These are phyloP conservation scores for Pachycephala philippinensis DNA, from an alignment of 2,113 vertebrate genomes.

Conservation along the genomic window DNA sequence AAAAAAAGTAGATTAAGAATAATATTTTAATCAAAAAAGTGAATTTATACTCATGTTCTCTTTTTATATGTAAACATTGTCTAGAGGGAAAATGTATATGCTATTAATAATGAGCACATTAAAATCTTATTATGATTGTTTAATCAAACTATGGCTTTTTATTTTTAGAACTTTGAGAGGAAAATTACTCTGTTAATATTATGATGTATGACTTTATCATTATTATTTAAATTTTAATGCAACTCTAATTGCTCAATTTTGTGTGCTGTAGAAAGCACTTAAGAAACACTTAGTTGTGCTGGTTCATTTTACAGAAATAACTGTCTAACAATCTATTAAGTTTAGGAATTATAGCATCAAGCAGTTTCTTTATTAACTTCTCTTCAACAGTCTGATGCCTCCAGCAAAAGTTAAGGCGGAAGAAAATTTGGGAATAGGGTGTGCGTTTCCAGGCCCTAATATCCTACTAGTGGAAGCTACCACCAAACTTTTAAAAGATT, in stretches of 20 bases:
- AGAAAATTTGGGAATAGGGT: not conserved
- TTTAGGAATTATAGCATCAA: conserved; percentile 47
- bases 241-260: conserved; percentile 60
- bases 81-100: not conserved
- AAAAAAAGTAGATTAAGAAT: not conserved
- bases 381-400: not conserved
- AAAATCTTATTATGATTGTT: conserved; percentile 31
- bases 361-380: conserved; percentile 36
- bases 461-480: not conserved
- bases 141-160: conserved; percentile 40
- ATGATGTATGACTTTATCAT: conserved; percentile 53
- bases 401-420: not conserved
- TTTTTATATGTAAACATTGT: conserved; percentile 18
- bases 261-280: conserved; percentile 55
- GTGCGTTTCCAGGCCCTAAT: not conserved
- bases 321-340: conserved; percentile 55
- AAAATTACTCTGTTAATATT: conserved; percentile 61
- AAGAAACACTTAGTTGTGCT: conserved; percentile 58
- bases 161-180: conserved; percentile 31
- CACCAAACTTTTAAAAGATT: not conserved
- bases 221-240: conserved; percentile 66
- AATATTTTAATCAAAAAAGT: not conserved
- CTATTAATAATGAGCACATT: conserved; percentile 8
- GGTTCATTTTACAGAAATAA: conserved; percentile 56
- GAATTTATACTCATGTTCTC: not conserved